phyloP scores from a whole-genome alignment of 2,113 vertebrate genomes.

The Hemicordylus capensis region DNA sequence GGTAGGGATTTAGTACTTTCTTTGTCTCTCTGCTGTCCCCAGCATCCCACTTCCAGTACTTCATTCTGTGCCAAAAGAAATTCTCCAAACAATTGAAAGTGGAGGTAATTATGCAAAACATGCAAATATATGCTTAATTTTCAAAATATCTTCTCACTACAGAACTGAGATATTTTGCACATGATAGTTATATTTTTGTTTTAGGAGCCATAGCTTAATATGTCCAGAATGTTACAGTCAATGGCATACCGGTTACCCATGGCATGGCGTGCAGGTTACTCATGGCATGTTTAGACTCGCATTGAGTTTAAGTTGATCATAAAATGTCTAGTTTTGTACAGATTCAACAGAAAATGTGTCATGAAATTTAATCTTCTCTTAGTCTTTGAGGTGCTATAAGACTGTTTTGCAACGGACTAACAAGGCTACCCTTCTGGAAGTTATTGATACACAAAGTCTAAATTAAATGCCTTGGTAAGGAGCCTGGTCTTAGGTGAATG shows the following conservation, averaged over 20 bases:
- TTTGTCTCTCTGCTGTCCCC: not conserved
- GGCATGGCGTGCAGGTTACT: too few relatives aligned
- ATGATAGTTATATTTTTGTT: too few relatives aligned
- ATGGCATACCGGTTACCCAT: not conserved
- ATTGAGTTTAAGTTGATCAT: not conserved
- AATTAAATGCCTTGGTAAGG: too few relatives aligned
- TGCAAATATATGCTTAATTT: not conserved
- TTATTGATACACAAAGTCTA: too few relatives aligned
- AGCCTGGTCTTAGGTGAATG: too few relatives aligned
- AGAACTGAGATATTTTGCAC: not conserved
- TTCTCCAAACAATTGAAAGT: not conserved
- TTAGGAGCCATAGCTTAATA: not conserved
- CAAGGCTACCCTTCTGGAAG: too few relatives aligned
- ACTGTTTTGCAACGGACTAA: too few relatives aligned
- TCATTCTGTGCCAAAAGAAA: not conserved
- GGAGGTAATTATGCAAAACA: too few relatives aligned
- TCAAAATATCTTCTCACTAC: not conserved
- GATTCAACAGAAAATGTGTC: not conserved
- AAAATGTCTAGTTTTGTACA: not conserved
- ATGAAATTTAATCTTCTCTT: too few relatives aligned
- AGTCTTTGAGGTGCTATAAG: too few relatives aligned
- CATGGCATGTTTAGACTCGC: too few relatives aligned
- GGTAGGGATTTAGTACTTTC: not conserved
- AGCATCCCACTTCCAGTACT: too few relatives aligned
- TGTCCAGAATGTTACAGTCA: not conserved